These are phyloP conservation scores for Plotosus lineatus DNA, from an alignment of 2,113 vertebrate genomes.

Conservation along the genomic window DNA sequence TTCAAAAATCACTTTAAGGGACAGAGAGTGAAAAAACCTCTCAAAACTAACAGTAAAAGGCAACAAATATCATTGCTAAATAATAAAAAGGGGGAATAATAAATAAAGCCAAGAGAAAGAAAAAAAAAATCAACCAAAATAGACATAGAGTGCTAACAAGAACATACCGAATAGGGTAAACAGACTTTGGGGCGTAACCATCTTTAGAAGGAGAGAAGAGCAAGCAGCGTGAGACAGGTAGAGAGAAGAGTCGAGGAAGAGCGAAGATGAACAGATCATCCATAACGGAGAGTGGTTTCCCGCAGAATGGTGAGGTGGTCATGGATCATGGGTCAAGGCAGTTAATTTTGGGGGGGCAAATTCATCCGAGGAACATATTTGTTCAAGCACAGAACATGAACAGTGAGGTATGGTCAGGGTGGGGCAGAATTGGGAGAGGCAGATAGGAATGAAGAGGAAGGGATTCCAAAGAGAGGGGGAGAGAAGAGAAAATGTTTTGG, in stretches of 20 bases:
- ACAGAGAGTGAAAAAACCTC: constrained; percentile 67
- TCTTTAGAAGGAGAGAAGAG: constrained; percentile 78
- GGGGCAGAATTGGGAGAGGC: constrained; percentile 70
- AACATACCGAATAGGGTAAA: constrained; percentile 90
- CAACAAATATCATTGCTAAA: constrained; percentile 35
- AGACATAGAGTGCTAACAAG: constrained; percentile 91
- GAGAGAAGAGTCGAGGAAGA: constrained; percentile 99
- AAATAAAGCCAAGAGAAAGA: constrained; percentile 73
- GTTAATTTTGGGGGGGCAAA: constrained; percentile 89
- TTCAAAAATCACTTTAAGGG: constrained; percentile 71
- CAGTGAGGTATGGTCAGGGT: constrained; percentile 53
- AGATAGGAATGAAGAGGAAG: constrained; percentile 76
- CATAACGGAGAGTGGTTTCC: constrained; percentile 99
- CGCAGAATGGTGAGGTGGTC: constrained; percentile 99
- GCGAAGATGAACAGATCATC: constrained; percentile 99
- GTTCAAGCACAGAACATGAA: constrained; percentile 92
- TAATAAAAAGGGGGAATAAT: constrained; percentile 70
- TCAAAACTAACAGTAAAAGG: constrained; percentile 49
- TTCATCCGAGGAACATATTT: constrained; percentile 75
- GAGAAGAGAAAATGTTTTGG: constrained; percentile 74
- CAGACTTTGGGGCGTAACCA: constrained; percentile 92
- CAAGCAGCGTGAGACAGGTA: constrained; percentile 99
- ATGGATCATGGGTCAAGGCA: constrained; percentile 97
- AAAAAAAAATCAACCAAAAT: constrained; percentile 66
- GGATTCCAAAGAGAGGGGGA: constrained; percentile 70